Percentiles rank a stretch among this genome's conserved stretches.
Conservation (phyloP, 92 coral and sea anemone species). For the Zoanthus sansibaricus region DNA sequence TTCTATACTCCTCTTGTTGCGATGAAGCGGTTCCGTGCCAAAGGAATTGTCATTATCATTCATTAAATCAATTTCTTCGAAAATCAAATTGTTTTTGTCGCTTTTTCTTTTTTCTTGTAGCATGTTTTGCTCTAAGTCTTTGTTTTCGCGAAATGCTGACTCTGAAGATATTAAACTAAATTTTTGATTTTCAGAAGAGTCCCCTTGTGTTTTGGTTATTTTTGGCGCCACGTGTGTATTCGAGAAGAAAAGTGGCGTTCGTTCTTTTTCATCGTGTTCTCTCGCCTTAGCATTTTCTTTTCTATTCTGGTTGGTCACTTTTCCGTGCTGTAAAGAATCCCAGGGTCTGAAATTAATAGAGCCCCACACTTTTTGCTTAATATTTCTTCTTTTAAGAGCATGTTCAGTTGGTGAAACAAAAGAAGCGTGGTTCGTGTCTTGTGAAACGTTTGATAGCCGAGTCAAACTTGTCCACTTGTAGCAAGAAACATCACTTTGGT, state of each 20-base stretch:
- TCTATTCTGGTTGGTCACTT: not conserved
- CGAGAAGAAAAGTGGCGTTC: conserved; percentile 25
- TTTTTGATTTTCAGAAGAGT: not conserved
- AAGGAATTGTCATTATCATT: conserved; percentile 1
- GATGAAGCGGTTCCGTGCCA: conserved; percentile 2
- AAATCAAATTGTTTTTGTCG: not conserved
- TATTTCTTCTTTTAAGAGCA: conserved; percentile 15
- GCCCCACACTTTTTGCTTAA: not conserved
- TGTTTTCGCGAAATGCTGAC: not conserved
- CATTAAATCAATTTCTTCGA: not conserved
- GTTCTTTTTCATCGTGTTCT: not conserved
- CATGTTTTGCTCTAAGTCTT: not conserved
- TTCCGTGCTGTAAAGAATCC: conserved; percentile 9
- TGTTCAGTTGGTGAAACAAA: not conserved
- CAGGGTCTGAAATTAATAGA: not conserved
- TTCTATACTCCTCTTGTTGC: conserved; percentile 31
- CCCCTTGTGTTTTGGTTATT: conserved; percentile 10
- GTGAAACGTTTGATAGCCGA: not conserved
- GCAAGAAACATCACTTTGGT: conserved; percentile 67
- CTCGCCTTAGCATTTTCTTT: not conserved
- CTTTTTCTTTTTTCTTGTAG: not conserved
- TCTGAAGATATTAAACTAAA: not conserved
- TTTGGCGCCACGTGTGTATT: conserved; percentile 25
- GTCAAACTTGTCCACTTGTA: conserved; percentile 20
- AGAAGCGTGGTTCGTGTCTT: not conserved